Base-by-base conservation (phyloP, 92 coral and sea anemone genomes). In the Siderastrea siderea region DNA sequence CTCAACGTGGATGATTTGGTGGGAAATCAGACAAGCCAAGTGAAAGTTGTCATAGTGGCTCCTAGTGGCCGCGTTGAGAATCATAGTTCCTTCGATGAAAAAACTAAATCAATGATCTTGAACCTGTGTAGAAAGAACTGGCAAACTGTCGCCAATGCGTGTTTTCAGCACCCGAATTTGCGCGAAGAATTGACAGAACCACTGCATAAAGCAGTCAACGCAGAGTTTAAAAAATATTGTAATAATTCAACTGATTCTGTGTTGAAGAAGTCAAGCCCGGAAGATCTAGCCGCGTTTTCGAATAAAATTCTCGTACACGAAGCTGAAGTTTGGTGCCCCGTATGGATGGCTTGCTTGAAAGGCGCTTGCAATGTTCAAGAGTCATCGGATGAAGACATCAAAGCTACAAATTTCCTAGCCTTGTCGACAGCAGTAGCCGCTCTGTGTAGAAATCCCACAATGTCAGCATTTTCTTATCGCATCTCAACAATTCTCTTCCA, bases 401-500 rank as follows among this genome's bases (percentile, higher is more conserved):
- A 91, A 75, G 66, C 46, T 7, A 85, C 61, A 16, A 92, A 92
- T 89, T 74, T 76, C 13, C 65, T 89, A 13, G 95, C 95, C 67
- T 78, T 92, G 90, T 69, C 86, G 49, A 65, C 95, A 0, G 87
- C 92, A 52, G 74, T 76, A 47, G 92, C 88, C 49, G 90, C 82
- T 12, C 47, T 88, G 66, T 89, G 90, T 78, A 84, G 93, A 68
- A 92, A 92, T 68, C 87, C 66, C 1, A 92, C 90, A 47, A 92
- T 92, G 90, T 84, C 92, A 1, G 90, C 90, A 59, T 68, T 92
- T 50, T 75, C 90, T 5, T 88, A 88, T 64, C 82, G 82, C 12
- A 74, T 88, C 4, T 92, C 94, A 10, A 50, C 89, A 38, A 46
- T 87, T 63, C 68, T 91, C 57, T 88, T 88, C 71, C 86, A 91